A percentile compares a stretch with the other conserved stretches of the same genome.
Evolutionary conservation across 2,113 vertebrate genomes (phyloP).

Genomic region (Phrynosoma blainvillii): DNA sequence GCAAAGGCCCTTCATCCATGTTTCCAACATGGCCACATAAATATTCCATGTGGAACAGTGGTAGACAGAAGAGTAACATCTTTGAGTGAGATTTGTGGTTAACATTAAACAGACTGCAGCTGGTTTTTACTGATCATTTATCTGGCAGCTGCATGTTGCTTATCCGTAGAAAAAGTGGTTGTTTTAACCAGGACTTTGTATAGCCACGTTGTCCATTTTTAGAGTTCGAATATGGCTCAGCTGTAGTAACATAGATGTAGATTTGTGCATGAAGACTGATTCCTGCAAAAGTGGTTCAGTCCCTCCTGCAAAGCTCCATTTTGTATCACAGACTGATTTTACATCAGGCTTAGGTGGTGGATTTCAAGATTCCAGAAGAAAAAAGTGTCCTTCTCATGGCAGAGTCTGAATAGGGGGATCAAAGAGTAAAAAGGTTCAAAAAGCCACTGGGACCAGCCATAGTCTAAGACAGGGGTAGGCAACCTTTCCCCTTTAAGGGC

Average conservation of each 20-base stretch:
- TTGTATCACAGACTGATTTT: not conserved
- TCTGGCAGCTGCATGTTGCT: not conserved
- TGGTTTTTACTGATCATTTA: not conserved
- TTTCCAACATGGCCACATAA: no score
- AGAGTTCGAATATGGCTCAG: not conserved
- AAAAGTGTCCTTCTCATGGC: not conserved
- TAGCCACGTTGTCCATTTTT: not conserved
- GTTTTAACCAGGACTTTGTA: not conserved
- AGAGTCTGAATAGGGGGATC: not conserved
- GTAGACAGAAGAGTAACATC: no score
- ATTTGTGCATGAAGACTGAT: not conserved
- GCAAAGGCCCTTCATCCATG: no score
- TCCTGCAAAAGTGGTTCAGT: not conserved
- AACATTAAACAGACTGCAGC: not conserved
- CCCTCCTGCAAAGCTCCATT: not conserved
- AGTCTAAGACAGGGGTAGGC: no score
- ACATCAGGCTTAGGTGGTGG: not conserved
- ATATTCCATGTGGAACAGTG: no score
- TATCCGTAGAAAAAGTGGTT: not conserved
- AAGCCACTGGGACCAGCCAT: not conserved
- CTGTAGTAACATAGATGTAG: not conserved
- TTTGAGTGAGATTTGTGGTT: no score
- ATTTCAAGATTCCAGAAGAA: not conserved
- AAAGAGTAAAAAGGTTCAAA: not conserved
- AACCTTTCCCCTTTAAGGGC: no score